phyloP scores from a whole-genome alignment of 2,113 vertebrate species.

The Centrocercus urophasianus region DNA sequence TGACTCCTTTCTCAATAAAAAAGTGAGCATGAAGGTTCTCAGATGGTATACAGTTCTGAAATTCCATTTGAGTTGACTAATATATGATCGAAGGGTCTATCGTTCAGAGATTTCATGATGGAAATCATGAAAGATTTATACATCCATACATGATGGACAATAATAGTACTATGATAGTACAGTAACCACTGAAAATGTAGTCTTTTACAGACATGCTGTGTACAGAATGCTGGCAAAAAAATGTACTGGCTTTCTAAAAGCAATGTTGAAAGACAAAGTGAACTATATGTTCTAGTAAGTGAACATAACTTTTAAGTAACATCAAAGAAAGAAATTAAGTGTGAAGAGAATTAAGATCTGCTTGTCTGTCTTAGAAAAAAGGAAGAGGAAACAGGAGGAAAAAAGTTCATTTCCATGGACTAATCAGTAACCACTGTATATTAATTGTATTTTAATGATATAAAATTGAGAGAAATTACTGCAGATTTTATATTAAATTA shows the following conservation, averaged over 20 bases:
- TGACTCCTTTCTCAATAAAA: neutral
- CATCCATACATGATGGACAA: neutral
- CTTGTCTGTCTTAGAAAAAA: neutral
- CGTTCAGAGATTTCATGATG: neutral
- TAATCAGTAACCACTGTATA: neutral
- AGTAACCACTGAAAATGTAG: neutral
- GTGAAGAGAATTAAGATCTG: neutral
- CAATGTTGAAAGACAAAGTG: constrained; percentile 16
- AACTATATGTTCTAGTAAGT: constrained; percentile 56
- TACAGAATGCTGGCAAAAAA: constrained; percentile 26
- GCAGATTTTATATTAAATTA: neutral
- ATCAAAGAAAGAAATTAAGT: neutral
- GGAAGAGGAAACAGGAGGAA: neutral
- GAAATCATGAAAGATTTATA: no score
- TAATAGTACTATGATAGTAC: neutral
- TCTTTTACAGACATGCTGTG: constrained; percentile 1
- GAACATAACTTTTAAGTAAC: neutral
- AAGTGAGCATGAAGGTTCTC: fast-evolving
- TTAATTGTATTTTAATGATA: neutral
- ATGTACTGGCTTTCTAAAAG: neutral
- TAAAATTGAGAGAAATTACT: neutral
- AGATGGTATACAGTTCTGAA: neutral
- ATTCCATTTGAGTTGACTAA: neutral
- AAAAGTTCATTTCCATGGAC: neutral
- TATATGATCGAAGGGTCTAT: neutral